These are phyloP conservation scores for Sebastes steindachneri DNA, from an alignment of 2,797 vertebrate species.

Conservation along the genomic window DNA sequence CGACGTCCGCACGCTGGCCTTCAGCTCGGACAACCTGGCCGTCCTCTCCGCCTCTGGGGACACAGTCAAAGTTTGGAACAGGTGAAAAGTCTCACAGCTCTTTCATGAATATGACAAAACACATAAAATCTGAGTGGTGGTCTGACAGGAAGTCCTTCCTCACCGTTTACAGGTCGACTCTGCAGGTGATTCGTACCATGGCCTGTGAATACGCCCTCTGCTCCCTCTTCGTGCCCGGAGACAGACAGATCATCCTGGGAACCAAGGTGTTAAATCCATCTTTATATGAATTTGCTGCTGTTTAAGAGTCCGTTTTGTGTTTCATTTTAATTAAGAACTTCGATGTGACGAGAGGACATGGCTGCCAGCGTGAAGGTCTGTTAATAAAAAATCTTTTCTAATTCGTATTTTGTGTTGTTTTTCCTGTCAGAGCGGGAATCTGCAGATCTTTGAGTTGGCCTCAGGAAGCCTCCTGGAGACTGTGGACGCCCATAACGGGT, in stretches of 20 bases:
- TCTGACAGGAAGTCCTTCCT: conserved; percentile 21
- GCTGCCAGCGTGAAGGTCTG: accelerated
- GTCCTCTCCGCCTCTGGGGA: conserved; percentile 94
- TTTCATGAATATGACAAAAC: background rate
- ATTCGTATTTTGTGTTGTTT: background rate
- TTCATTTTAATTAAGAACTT: background rate
- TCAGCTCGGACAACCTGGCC: conserved; percentile 97
- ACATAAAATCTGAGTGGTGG: background rate
- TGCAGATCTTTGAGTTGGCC: conserved; percentile 95
- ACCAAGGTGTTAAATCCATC: conserved; percentile 87
- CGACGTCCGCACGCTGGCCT: conserved; percentile 92
- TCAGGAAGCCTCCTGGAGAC: conserved; percentile 91
- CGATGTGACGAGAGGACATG: accelerated
- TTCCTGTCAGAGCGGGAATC: conserved; percentile 87
- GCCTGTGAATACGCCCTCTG: conserved; percentile 93
- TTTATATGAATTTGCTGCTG: background rate
- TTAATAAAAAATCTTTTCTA: background rate
- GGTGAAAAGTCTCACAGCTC: conserved; percentile 71
- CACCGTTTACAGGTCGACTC: conserved; percentile 83
- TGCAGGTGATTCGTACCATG: conserved; percentile 97
- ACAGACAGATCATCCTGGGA: conserved; percentile 93
- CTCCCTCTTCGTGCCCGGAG: conserved; percentile 95
- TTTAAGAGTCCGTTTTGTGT: background rate
- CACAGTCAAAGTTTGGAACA: conserved; percentile 97
- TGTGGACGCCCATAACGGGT: conserved; percentile 86